phyloP scores from a whole-genome alignment of 30 jellyfish, hydroid and myxozoan species.

The Aurelia aurita region DNA sequence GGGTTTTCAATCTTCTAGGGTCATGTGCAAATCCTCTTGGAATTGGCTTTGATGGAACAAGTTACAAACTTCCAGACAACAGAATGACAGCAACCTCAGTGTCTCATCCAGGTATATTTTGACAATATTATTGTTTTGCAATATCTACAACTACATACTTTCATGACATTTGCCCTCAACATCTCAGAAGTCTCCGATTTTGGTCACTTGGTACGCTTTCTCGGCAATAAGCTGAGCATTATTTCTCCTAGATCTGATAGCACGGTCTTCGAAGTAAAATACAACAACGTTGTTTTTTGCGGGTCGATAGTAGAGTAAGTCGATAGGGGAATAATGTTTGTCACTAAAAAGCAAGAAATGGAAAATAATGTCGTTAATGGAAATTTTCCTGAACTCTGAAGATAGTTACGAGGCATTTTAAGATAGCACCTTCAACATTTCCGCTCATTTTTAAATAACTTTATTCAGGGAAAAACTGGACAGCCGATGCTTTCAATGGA shows the following conservation, averaged over 20 bases:
- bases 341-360: too few relatives aligned
- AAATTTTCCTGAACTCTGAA: too few relatives aligned
- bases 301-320: too few relatives aligned
- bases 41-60: conserved; percentile 53
- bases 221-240: too few relatives aligned
- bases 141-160: neutral
- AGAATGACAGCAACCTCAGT: conserved; percentile 58
- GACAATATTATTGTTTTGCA: neutral
- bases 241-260: too few relatives aligned
- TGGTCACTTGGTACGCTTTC: too few relatives aligned
- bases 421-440: neutral
- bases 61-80: conserved; percentile 59
- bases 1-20: conserved; percentile 14
- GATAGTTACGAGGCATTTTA: neutral
- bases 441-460: neutral
- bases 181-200: neutral
- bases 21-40: conserved; percentile 74
- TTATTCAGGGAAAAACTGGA: conserved; percentile 15
- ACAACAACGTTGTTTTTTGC: too few relatives aligned
- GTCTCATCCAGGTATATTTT: conserved; percentile 3
- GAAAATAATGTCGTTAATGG: too few relatives aligned
- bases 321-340: too few relatives aligned
- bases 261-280: too few relatives aligned
- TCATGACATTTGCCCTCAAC: neutral
- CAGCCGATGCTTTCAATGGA: conserved; percentile 35